Conservation (phyloP, 1,140 invertebrate species). For the Drosophila obscura region DNA sequence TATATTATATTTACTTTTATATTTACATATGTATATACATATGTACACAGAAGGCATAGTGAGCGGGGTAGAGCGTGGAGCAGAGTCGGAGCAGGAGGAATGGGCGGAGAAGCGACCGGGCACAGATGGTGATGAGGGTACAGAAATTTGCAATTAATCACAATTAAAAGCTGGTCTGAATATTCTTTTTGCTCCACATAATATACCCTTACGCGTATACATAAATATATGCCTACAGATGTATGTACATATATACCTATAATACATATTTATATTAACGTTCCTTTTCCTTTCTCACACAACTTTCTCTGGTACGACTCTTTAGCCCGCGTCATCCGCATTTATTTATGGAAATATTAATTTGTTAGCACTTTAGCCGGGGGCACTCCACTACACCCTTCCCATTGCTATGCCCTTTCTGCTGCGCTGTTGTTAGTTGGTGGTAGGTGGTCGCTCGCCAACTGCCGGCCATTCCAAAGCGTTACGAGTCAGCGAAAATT, state of each 20-base stretch:
- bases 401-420: neutral
- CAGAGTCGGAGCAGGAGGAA: neutral
- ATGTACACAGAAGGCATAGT: no score
- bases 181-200: constrained; percentile 5
- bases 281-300: neutral
- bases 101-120: neutral
- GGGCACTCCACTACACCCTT: constrained; percentile 3
- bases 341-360: constrained; percentile 81
- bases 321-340: constrained; percentile 58
- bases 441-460: constrained; percentile 31
- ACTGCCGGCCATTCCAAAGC: constrained; percentile 45
- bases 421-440: neutral
- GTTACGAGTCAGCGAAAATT: constrained; percentile 60
- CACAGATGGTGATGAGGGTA: constrained; percentile 16
- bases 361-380: constrained; percentile 73
- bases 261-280: neutral
- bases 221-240: neutral
- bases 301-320: neutral
- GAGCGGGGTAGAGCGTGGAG: neutral
- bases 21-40: no score
- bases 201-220: neutral
- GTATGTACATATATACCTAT: neutral
- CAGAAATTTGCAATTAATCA: constrained; percentile 42
- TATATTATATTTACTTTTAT: no score
- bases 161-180: constrained; percentile 41